Base-by-base conservation (phyloP, 2,888 invertebrate genomes). In the Dastarcus helophoroides region DNA sequence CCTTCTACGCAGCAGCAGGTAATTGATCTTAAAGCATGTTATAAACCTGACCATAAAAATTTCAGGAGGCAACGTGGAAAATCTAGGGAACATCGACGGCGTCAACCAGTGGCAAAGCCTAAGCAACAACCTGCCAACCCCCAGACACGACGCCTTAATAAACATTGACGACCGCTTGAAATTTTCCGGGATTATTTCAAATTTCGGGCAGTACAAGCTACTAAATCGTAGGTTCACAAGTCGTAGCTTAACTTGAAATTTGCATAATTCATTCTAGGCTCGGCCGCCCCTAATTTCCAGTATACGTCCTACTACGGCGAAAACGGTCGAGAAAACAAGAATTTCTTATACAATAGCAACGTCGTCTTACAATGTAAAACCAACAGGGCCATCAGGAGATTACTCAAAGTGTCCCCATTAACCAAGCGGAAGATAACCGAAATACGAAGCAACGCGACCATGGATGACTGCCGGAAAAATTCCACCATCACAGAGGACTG, bases 1-100 rank as follows among this genome's bases (percentile, higher is more conserved):
- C 90, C 0, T 57, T 79, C 15, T 50, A 51, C 25, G 31, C 43
- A 12, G 43, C 50, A 5, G 56, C 53, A 37, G 56, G 54, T 53
- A 40, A 6, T 4, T 27, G 13, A 3, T 12, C 12, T 3, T 7
- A 15, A 6, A 28, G 12, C n/a, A 6, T 23, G 11, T 23, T 23
- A 17, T 17, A 8, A 23, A 6, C 24, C 24, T 7, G 24, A 6
- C 24, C 24, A 8, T 28, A 14, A 14, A 26, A 10, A 13, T 41
- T 43, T 15, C 32, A 60, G 60, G 81, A 2, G 62, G 60, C 10
- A 32, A 54, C 25, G 35, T 47, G 0, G 14, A 38, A 2, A 32
- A 50, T 16, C 45, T 54, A 4, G 49, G 53, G 3, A 36, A 46
- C 19, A 46, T 59, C 7, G 63, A 63, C 34, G 62, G 62, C 3